phyloP scores from a whole-genome alignment of 2,797 vertebrate species.

The Geotrypetes seraphini region DNA sequence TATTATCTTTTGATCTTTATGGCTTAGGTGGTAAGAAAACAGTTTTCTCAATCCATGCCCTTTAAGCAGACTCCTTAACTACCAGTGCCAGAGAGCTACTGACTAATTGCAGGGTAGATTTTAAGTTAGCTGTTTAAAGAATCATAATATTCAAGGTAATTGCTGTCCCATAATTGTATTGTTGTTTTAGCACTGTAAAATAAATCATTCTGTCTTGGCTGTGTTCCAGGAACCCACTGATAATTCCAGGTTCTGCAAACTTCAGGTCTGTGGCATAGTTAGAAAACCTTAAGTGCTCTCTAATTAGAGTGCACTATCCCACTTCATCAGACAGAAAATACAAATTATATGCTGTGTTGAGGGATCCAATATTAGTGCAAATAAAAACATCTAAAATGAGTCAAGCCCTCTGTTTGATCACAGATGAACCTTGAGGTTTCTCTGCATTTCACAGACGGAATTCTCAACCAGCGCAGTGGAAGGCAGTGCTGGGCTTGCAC shows the following conservation, averaged over 20 bases:
- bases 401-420: conserved; percentile 1
- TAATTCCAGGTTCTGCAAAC: not conserved
- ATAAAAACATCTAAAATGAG: not conserved
- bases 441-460: conserved; percentile 60
- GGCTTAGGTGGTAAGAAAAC: not conserved
- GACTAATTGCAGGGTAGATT: conserved; percentile 19
- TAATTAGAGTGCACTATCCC: not conserved
- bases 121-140: conserved; percentile 17
- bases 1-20: not conserved
- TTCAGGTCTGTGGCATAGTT: not conserved
- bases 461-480: conserved; percentile 58
- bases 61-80: not conserved
- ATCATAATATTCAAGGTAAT: conserved; percentile 19
- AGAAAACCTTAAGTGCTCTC: not conserved
- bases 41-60: not conserved
- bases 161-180: conserved; percentile 7
- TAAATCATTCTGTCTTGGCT: conserved; percentile 23
- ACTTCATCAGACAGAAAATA: conserved; percentile 2
- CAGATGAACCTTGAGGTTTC: conserved; percentile 9
- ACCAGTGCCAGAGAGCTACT: not conserved
- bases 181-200: conserved; percentile 6
- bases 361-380: conserved; percentile 1
- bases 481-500: conserved; percentile 63
- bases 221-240: conserved; percentile 1
- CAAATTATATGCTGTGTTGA: not conserved